Evolutionary conservation across 2,888 invertebrate genomes (phyloP), one percentile per base, ranked within the genome.

Genomic region (Andrena marginata): DNA sequence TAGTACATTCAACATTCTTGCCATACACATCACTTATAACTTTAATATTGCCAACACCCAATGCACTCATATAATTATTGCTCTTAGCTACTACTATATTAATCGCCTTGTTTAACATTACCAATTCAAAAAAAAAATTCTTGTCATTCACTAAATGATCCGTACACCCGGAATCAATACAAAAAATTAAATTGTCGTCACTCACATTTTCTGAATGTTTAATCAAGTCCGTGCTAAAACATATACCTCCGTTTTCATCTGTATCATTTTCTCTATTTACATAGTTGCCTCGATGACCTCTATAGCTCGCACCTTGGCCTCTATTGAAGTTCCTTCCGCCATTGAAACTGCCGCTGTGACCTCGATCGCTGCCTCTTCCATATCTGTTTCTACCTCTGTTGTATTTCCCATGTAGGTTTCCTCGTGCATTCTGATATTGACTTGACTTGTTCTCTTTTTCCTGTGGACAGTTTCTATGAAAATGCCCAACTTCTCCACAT

Each of bases 91-190:
- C n/a, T 29, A 51, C 69, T 49, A 64, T 70, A n/a, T 16, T 70
- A 1, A 65, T 74, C 0, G 70, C 64, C 3, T 60, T 23, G 0
- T 75, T 70, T 20, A 80, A 54, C 13, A 54, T 51, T 6, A 70
- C 56, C 0, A 75, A 56, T 1, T 80, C 1, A 23, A 13, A 23
- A 16, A 75, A n/a, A 67, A 13, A 5, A n/a, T 23, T 4, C n/a
- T 72, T 59, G 2, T 48, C 35, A 29, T 71, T 79, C 16, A 69
- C 49, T 5, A 79, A 48, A 23, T 78, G 72, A 8, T 73, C 68
- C 3, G 73, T 79, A 7, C 69, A 74, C 0, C 74, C 79, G 0
- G 74, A 79, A 35, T 79, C 74, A 10, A 79, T 13, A 35, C 51
- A 63, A 10, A 79, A 79, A 5, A 6, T 23, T 29, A 71, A 49